Percentiles rank a stretch among this genome's conserved stretches.
Evolutionary conservation across 2,113 vertebrate species (phyloP).

Genomic region (Seriola rivoliana): DNA sequence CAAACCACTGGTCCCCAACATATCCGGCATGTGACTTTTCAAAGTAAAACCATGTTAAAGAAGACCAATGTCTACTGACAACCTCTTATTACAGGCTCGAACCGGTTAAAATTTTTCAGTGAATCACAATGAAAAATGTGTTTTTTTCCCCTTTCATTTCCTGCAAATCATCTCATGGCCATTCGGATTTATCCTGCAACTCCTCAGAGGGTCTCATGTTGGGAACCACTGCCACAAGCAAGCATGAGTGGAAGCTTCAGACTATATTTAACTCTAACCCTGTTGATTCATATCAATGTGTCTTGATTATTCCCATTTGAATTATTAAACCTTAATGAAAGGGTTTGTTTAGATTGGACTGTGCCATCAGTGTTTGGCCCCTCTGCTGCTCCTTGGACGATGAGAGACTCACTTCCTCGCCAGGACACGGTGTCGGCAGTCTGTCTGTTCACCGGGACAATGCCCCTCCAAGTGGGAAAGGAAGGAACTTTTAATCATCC

Average conservation of each 20-base stretch:
- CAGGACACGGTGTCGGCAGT: slow-evolving; percentile 78
- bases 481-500: slow-evolving; percentile 84
- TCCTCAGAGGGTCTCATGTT: background rate
- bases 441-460: slow-evolving; percentile 81
- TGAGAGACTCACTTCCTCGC: slow-evolving; percentile 75
- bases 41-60: background rate
- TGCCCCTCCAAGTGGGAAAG: slow-evolving; percentile 71
- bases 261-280: background rate
- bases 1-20: background rate
- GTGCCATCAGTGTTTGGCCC: slow-evolving; percentile 18
- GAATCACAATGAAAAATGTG: background rate
- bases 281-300: slow-evolving; percentile 16
- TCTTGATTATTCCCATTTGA: slow-evolving; percentile 30
- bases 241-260: background rate
- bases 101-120: background rate
- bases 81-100: background rate
- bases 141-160: background rate
- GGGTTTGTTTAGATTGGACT: slow-evolving; percentile 35
- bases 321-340: background rate
- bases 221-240: background rate
- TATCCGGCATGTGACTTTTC: background rate
- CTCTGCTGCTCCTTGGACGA: slow-evolving; percentile 50
- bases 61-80: background rate
- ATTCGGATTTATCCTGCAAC: background rate
- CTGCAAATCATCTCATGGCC: background rate